A percentile compares a stretch with the other conserved stretches of the same genome.
Evolutionary conservation across 1,140 invertebrate species (phyloP).

Genomic region (Euura lappo): DNA sequence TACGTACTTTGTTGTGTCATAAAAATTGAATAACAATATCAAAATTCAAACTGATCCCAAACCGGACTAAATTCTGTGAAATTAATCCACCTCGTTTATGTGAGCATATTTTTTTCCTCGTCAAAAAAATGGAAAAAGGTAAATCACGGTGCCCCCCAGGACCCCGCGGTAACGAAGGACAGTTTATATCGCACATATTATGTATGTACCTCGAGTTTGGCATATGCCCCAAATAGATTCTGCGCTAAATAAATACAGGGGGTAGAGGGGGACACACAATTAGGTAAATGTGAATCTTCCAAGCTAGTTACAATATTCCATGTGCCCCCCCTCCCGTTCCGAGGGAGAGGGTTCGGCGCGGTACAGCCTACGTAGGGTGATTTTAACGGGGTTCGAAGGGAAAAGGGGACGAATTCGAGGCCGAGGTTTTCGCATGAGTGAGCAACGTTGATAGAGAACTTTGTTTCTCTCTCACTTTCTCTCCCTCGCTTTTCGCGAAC

Average conservation of each 20-base stretch:
- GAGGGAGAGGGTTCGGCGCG: conserved; percentile 7
- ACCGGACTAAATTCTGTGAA: no score
- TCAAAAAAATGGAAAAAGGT: no score
- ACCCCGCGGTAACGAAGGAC: background rate
- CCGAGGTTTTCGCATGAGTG: conserved; percentile 59
- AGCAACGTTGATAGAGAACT: conserved; percentile 56
- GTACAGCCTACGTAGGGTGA: background rate
- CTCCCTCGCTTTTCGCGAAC: conserved; percentile 17
- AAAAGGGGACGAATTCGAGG: conserved; percentile 49
- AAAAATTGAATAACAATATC: no score
- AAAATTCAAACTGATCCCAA: no score
- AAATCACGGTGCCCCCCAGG: no score
- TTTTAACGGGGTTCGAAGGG: background rate
- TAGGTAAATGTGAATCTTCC: conserved; percentile 57
- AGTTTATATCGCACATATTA: conserved; percentile 30
- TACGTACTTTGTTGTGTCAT: no score
- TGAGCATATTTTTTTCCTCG: no score
- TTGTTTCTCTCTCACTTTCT: conserved; percentile 28
- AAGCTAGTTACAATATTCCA: conserved; percentile 46
- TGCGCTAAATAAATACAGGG: conserved; percentile 54
- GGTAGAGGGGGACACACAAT: conserved; percentile 39
- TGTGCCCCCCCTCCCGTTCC: conserved; percentile 31
- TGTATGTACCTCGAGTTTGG: conserved; percentile 28
- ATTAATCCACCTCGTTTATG: no score
- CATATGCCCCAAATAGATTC: conserved; percentile 51